phyloP scores from a whole-genome alignment of 2,888 invertebrate genomes.

The Rhopalosiphum nymphaeae region DNA sequence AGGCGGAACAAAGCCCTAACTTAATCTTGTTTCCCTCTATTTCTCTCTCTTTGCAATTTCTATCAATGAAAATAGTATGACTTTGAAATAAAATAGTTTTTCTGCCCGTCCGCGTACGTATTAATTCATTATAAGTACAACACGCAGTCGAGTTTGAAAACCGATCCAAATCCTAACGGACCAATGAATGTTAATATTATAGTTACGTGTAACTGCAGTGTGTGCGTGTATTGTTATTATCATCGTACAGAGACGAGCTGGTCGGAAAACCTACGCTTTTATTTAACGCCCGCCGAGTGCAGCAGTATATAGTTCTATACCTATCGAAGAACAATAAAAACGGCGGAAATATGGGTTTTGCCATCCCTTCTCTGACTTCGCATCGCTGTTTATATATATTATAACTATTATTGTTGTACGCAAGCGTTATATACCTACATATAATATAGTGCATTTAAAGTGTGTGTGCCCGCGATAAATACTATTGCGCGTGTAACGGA shows the following conservation, averaged over 20 bases:
- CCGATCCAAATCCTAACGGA: background rate
- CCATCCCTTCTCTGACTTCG: background rate
- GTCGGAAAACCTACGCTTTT: background rate
- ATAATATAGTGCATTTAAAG: background rate
- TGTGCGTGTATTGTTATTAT: background rate
- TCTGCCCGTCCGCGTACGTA: background rate
- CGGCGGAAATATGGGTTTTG: slow-evolving; percentile 25
- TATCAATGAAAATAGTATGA: too few relatives aligned
- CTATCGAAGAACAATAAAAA: slow-evolving; percentile 45
- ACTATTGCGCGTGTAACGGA: background rate
- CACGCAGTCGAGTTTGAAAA: background rate
- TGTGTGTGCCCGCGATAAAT: background rate
- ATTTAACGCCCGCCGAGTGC: background rate
- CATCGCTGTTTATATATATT: background rate
- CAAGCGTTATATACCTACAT: background rate
- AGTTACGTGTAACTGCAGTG: background rate
- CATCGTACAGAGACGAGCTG: background rate
- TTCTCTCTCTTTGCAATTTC: too few relatives aligned
- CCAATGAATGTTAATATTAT: background rate
- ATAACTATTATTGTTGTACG: background rate
- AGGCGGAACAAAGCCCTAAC: too few relatives aligned
- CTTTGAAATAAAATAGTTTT: background rate
- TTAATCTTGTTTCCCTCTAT: too few relatives aligned
- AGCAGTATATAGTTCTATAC: background rate
- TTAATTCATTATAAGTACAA: background rate